Conservation (phyloP, 2,113 vertebrate genomes). For the Coptodon rendalli region DNA sequence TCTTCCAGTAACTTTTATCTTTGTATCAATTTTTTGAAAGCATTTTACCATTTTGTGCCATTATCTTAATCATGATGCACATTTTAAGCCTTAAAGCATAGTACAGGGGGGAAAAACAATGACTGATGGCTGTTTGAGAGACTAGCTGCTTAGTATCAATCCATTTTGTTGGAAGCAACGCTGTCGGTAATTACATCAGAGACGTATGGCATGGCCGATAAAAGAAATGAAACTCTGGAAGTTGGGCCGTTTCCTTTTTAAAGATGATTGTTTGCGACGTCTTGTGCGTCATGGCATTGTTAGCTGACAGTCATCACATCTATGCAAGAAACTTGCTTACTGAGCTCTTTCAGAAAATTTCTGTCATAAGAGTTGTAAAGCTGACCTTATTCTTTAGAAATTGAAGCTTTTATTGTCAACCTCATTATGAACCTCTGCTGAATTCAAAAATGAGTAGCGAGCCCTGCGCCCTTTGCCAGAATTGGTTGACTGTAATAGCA, state of each 20-base stretch:
- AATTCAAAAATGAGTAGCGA: constrained; percentile 20
- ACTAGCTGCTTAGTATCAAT: constrained; percentile 11
- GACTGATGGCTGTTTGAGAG: neutral
- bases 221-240: neutral
- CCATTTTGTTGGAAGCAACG: constrained; percentile 26
- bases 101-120: neutral
- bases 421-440: constrained; percentile 1
- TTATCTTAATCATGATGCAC: neutral
- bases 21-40: neutral
- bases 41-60: neutral
- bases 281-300: neutral
- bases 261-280: constrained; percentile 17
- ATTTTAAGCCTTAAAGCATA: neutral
- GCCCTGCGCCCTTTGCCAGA: constrained; percentile 16
- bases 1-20: neutral
- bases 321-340: neutral
- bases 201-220: constrained; percentile 52
- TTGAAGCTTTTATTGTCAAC: constrained; percentile 26
- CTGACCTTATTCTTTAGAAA: neutral
- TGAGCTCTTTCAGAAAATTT: neutral
- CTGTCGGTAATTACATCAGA: constrained; percentile 43
- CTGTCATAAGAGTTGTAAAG: neutral
- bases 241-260: constrained; percentile 2
- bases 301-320: neutral
- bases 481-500: constrained; percentile 41